phyloP scores from a whole-genome alignment of 2,797 vertebrate genomes.

The Pygocentrus nattereri region DNA sequence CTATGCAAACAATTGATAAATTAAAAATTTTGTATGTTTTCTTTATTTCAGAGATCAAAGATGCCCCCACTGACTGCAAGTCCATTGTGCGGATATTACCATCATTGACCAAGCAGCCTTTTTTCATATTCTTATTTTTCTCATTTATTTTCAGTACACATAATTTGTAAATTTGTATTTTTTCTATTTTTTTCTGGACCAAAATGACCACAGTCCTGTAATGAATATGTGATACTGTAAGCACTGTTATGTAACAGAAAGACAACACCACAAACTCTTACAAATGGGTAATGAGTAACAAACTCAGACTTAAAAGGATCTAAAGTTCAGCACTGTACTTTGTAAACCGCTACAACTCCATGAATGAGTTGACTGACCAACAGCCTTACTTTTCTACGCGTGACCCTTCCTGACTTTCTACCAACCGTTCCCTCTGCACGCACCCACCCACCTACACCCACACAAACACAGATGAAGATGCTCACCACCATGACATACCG shows the following conservation, averaged over 20 bases:
- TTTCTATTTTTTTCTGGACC: background rate
- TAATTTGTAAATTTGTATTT: background rate
- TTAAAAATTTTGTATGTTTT: background rate
- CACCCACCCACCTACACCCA: background rate
- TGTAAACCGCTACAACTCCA: background rate
- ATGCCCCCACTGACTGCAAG: slow-evolving; percentile 23
- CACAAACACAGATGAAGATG: slow-evolving; percentile 43
- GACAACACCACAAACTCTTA: slow-evolving; percentile 13
- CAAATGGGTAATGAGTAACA: slow-evolving; percentile 13
- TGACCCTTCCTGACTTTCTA: slow-evolving; percentile 19
- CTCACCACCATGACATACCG: slow-evolving; percentile 63
- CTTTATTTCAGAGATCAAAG: slow-evolving; percentile 14
- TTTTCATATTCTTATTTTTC: background rate
- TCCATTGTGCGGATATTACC: slow-evolving; percentile 2
- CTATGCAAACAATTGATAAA: background rate
- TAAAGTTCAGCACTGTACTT: slow-evolving; percentile 14
- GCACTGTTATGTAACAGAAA: slow-evolving; percentile 29
- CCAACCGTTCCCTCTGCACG: background rate
- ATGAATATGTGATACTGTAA: slow-evolving; percentile 21
- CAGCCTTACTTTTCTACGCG: background rate
- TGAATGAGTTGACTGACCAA: slow-evolving; percentile 16
- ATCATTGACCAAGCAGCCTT: slow-evolving; percentile 8
- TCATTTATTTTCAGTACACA: background rate
- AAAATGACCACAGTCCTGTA: slow-evolving; percentile 30
- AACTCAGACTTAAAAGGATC: background rate